Conservation (phyloP, 2,797 vertebrate genomes). For the Setipinna tenuifilis region DNA sequence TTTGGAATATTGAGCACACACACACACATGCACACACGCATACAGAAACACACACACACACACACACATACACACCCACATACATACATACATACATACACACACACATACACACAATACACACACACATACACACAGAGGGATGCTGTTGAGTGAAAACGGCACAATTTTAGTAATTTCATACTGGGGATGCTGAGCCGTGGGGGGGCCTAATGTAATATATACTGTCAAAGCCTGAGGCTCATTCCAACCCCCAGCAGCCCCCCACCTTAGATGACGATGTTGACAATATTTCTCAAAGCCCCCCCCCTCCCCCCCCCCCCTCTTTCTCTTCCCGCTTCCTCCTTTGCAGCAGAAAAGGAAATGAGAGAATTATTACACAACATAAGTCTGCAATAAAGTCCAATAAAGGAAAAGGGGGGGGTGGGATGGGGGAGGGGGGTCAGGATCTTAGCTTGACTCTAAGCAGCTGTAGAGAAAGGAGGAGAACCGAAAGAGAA, state of each 20-base stretch:
- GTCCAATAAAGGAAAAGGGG: background rate
- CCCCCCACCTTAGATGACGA: background rate
- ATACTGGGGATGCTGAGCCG: background rate
- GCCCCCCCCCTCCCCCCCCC: background rate
- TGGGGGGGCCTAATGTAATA: conserved; percentile 13
- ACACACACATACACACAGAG: background rate
- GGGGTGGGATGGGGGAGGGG: background rate
- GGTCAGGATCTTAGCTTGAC: background rate
- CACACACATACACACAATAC: conserved; percentile 8
- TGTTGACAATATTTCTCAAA: conserved; percentile 20
- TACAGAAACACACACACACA: background rate
- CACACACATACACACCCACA: background rate
- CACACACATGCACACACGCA: background rate
- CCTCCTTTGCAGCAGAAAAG: conserved; percentile 9
- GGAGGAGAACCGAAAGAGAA: background rate
- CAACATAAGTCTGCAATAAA: conserved; percentile 10
- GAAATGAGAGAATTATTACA: conserved; percentile 13
- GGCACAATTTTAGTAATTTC: conserved; percentile 6
- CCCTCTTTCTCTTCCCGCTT: background rate
- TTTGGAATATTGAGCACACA: background rate
- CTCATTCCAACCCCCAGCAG: background rate
- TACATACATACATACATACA: background rate
- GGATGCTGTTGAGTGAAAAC: conserved; percentile 8
- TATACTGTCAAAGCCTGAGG: conserved; percentile 20
- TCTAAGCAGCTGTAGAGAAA: background rate